phyloP scores from a whole-genome alignment of 2,888 invertebrate genomes.

The Laothoe populi region DNA sequence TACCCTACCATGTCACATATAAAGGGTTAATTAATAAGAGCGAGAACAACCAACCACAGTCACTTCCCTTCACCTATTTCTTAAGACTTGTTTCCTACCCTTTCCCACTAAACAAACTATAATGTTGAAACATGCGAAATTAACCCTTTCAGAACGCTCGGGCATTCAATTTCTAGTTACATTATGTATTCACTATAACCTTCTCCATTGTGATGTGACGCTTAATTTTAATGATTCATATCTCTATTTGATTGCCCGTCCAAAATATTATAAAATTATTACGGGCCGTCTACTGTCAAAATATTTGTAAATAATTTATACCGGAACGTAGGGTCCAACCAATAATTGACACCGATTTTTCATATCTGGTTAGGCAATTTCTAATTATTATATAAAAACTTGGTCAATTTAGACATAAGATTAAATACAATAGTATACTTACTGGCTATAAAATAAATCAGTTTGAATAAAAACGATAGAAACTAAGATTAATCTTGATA shows the following conservation, averaged over 20 bases:
- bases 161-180: neutral
- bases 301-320: neutral
- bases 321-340: no score
- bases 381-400: no score
- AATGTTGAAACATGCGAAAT: neutral
- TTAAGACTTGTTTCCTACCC: constrained; percentile 1
- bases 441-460: no score
- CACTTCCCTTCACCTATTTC: no score
- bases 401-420: no score
- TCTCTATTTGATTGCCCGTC: neutral
- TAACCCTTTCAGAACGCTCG: neutral
- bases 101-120: neutral
- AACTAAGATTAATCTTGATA: no score
- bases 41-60: neutral
- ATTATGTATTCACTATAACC: constrained; percentile 1
- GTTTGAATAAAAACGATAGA: no score
- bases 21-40: constrained; percentile 8
- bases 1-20: neutral
- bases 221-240: neutral
- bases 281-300: neutral
- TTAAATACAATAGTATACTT: no score
- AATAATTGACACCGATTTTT: no score
- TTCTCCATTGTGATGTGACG: neutral
- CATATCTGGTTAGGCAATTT: no score
- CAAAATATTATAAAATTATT: neutral